A percentile compares a stretch with the other conserved stretches of the same genome.
Evolutionary conservation across 2,888 invertebrate species (phyloP).

Genomic region (Conchocele bisecta): DNA sequence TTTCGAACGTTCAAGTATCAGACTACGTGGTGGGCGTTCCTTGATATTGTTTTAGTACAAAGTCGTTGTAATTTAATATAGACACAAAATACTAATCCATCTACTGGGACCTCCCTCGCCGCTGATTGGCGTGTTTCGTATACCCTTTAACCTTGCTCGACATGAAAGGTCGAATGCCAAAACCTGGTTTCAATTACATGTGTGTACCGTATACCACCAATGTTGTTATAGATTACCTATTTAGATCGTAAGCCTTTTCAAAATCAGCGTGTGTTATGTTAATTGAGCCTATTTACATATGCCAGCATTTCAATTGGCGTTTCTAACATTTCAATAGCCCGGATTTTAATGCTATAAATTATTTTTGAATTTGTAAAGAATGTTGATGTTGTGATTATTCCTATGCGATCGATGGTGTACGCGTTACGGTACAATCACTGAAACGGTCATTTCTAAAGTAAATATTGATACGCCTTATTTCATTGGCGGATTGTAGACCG

Average conservation of each 20-base stretch:
- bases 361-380: constrained; percentile 47
- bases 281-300: constrained; percentile 35
- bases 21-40: too few relatives aligned
- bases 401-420: too few relatives aligned
- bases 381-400: constrained; percentile 49
- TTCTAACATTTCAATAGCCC: neutral
- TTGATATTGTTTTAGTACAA: too few relatives aligned
- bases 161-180: constrained; percentile 53
- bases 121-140: constrained; percentile 34
- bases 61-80: too few relatives aligned
- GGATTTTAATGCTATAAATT: constrained; percentile 45
- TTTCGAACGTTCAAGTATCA: too few relatives aligned
- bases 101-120: too few relatives aligned
- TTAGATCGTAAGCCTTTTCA: constrained; percentile 25
- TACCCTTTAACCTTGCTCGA: constrained; percentile 31
- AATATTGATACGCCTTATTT: too few relatives aligned
- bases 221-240: constrained; percentile 43
- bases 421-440: too few relatives aligned
- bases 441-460: too few relatives aligned
- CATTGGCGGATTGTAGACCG: too few relatives aligned
- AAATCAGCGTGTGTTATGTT: constrained; percentile 52
- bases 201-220: constrained; percentile 49
- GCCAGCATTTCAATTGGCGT: constrained; percentile 8
- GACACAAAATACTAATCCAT: too few relatives aligned
- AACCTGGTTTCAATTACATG: constrained; percentile 53